Conservation (phyloP, 2,888 invertebrate genomes). For the Parnassius glacialis region DNA sequence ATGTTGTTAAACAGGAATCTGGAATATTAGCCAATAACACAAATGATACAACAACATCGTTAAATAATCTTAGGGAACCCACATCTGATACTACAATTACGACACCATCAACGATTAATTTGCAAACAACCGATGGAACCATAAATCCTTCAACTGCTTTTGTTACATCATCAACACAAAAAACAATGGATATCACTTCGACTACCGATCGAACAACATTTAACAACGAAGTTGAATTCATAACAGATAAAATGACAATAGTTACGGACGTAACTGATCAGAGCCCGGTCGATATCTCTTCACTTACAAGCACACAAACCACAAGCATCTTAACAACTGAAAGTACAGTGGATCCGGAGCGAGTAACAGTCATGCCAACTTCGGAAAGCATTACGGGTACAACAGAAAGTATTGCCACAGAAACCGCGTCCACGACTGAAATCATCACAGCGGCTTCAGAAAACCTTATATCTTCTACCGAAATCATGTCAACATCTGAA, state of each 20-base stretch:
- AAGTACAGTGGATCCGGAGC: neutral
- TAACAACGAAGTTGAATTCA: neutral
- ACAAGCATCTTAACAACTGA: neutral
- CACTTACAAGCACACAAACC: neutral
- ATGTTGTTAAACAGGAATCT: constrained; percentile 37
- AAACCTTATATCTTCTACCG: constrained; percentile 3
- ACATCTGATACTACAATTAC: constrained; percentile 17
- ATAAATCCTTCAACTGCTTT: neutral
- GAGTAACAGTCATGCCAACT: neutral
- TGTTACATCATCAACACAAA: neutral
- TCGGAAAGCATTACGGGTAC: constrained; percentile 10
- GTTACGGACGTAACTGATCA: neutral
- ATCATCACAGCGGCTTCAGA: constrained; percentile 2
- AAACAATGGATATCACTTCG: constrained; percentile 3
- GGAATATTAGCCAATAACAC: constrained; percentile 31
- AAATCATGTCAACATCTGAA: constrained; percentile 17
- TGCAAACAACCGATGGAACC: constrained; percentile 1
- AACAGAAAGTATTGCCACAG: constrained; percentile 8
- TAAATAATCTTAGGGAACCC: constrained; percentile 13
- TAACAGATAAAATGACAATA: constrained; percentile 2
- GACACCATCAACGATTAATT: constrained; percentile 2
- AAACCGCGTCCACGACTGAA: constrained; percentile 4
- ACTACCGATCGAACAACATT: neutral
- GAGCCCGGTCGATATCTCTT: neutral
- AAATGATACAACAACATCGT: constrained; percentile 22